A percentile compares a stretch with the other conserved stretches of the same genome.
These are phyloP conservation scores for Drosophila seguyi DNA, from an alignment of 1,140 invertebrate genomes.

Conservation along the genomic window DNA sequence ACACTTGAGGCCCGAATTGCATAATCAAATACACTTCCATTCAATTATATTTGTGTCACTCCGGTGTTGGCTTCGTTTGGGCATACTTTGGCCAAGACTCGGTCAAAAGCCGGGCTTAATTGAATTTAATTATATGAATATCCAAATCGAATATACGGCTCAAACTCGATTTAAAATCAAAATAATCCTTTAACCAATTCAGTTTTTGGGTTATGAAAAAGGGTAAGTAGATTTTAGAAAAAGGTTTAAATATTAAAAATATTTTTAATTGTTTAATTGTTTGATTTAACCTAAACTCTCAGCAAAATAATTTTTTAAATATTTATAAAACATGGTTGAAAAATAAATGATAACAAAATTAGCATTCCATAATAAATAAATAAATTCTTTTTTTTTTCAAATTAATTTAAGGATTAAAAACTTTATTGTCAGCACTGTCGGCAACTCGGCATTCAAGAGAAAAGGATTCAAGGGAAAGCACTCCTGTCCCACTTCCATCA, in stretches of 20 bases:
- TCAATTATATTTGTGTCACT: constrained; percentile 40
- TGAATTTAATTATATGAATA: constrained; percentile 32
- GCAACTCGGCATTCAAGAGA: not conserved
- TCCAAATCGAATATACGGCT: constrained; percentile 19
- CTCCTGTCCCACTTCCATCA: constrained; percentile 36
- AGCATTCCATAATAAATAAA: too few relatives aligned
- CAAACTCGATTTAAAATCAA: constrained; percentile 16
- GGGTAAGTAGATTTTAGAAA: too few relatives aligned
- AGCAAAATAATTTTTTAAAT: too few relatives aligned
- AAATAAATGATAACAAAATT: too few relatives aligned
- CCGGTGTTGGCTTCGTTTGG: constrained; percentile 12
- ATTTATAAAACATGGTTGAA: too few relatives aligned
- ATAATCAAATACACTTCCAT: constrained; percentile 45
- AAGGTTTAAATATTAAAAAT: too few relatives aligned
- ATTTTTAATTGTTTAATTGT: too few relatives aligned
- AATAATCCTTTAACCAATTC: not conserved
- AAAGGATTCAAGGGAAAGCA: not conserved
- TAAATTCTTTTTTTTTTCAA: too few relatives aligned
- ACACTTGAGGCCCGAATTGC: constrained; percentile 32
- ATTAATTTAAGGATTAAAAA: too few relatives aligned
- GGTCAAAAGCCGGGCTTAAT: constrained; percentile 35
- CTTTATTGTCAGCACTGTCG: too few relatives aligned
- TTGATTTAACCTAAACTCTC: too few relatives aligned
- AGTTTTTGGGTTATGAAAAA: not conserved
- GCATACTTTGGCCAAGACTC: constrained; percentile 28